Base-by-base conservation (phyloP, 2,797 vertebrate genomes). In the Acipenser transmontanus region DNA sequence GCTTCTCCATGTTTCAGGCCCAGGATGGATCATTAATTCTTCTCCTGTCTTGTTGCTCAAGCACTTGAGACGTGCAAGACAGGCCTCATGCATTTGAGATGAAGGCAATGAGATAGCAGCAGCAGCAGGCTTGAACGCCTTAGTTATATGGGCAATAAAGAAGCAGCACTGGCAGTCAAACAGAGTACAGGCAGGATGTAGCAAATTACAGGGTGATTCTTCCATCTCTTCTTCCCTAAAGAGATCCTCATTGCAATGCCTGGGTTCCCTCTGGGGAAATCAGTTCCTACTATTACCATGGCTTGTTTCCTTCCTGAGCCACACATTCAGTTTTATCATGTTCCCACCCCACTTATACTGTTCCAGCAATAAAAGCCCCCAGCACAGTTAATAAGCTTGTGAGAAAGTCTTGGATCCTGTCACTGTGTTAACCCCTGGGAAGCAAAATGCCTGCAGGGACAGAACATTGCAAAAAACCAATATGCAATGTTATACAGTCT, bases 91-190 rank as follows among this genome's bases (percentile, higher is more conserved):
- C 62, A 61, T 74, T 67, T 50, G 71, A 69, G 79, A 83, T 74
- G 72, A 76, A 73, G 72, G 70, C 8, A 73, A 69, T 5, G 17
- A 71, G 76, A 74, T 6, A 70, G 73, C 70, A 69, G 68, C 71
- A 73, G 77, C 71, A 74, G 51, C 71, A 74, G 51, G 60, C 71
- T 81, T 74, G 74, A 77, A 70, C 67, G 64, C 74, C 65, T 68
- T 47, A 71, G 51, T 71, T 72, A 77, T 78, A 78, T 80, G 75
- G 74, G 81, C 77, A 82, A 81, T 85, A 81, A 79, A 78, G 76
- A 69, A 68, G 60, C 63, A 63, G 56, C 64, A 56, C 64, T 61
- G 69, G 78, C 73, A 74, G 69, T 74, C 73, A 82, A 78, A 77
- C 71, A 73, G 72, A 70, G 67, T 67, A 72, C 74, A 71, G 78